These are phyloP conservation scores for Leptonema lineaticorne DNA, from an alignment of 1,140 invertebrate genomes.

Conservation along the genomic window DNA sequence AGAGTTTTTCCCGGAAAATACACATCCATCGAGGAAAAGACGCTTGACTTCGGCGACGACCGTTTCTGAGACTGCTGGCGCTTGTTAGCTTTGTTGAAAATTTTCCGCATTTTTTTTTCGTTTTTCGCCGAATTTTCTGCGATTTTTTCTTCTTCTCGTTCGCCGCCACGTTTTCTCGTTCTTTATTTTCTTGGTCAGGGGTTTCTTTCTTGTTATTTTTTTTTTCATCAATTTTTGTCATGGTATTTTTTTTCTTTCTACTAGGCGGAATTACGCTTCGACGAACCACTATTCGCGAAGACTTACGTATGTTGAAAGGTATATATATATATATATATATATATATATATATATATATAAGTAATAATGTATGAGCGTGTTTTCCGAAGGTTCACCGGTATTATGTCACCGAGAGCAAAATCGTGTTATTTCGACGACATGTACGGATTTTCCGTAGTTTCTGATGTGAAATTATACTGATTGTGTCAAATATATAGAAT, in stretches of 20 bases:
- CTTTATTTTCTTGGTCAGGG: too few species aligned
- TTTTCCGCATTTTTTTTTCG: conserved; percentile 5
- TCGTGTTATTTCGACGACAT: conserved; percentile 21
- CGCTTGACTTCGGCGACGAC: conserved; percentile 3
- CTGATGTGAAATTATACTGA: too few species aligned
- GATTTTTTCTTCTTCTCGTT: neutral
- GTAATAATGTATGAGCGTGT: neutral
- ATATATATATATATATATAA: neutral
- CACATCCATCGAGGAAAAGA: conserved; percentile 5
- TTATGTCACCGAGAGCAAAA: conserved; percentile 26
- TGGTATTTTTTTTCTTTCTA: too few species aligned
- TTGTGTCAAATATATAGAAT: too few species aligned
- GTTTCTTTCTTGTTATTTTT: too few species aligned
- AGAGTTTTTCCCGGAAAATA: conserved; percentile 11
- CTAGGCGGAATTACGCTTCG: conserved; percentile 15
- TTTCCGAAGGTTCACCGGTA: neutral
- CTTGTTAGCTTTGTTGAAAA: conserved; percentile 21
- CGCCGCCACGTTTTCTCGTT: too few species aligned
- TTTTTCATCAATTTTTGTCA: too few species aligned
- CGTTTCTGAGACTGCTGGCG: neutral
- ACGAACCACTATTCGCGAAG: neutral
- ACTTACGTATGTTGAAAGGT: neutral
- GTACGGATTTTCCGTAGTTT: too few species aligned
- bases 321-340: neutral
- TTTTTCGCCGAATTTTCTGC: neutral